Evolutionary conservation across 1,140 invertebrate genomes (phyloP), one percentile per base, ranked within the genome.

Genomic region (Maniola jurtina): DNA sequence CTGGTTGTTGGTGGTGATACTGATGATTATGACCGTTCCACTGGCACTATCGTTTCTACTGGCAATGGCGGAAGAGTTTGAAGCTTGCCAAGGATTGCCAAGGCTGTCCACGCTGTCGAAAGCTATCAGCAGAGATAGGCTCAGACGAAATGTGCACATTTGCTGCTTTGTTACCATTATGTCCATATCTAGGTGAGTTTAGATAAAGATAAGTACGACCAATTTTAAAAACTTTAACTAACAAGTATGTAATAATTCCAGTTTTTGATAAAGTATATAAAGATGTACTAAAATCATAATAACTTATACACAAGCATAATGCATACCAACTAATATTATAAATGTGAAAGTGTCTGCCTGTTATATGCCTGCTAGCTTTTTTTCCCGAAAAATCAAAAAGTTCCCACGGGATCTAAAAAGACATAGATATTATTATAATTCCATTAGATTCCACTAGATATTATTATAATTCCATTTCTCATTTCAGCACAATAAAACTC

Each of bases 21-120:
- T 96, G 11, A 68, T 92, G 0, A 81, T 92, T 8, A 94, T 95
- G 61, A 95, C 96, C 0, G 61, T 95, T 0, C 80, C 95, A 5
- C 88, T 97, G 40, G 92, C 93, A 13, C 85, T 92, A 0, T 95
- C 94, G 5, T 94, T 95, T 45, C 83, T 96, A 8, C 80, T 97
- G 11, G 96, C 97, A 9, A 96, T 98, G 96, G 95, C 96, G 1
- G 96, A 97, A 78, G 96, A 97, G 84, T 96, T 97, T 83, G 92
- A 93, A 52, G 25, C 25, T 25, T 25, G 25, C 25, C 92, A 93
- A 34, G 80, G 95, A 2, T 93, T 95, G 1, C 88, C 89, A 14
- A 92, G 88, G 48, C 83, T 97, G 1, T 93, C 94, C 56, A 92
- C 92, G n/a, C 93, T 95, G 14, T 97, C 96, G 0, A 94, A 93